Conservation (phyloP, 1,140 invertebrate species). For the Lysiphlebus fabarum region DNA sequence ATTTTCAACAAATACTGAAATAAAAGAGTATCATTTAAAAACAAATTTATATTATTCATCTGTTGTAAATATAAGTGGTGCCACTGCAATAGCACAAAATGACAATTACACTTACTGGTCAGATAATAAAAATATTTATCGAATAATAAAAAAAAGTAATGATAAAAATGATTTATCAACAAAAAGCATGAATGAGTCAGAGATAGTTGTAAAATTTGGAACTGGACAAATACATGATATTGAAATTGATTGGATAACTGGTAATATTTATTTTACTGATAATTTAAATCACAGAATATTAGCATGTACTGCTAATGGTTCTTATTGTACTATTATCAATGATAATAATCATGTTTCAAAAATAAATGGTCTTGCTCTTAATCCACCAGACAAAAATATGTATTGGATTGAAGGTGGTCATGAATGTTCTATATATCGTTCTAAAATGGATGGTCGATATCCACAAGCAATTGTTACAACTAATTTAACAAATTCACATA, state of each 20-base stretch:
- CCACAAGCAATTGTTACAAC: conserved; percentile 50
- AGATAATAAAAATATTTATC: conserved; percentile 39
- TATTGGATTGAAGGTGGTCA: conserved; percentile 85
- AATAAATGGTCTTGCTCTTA: conserved; percentile 61
- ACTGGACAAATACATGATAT: conserved; percentile 72
- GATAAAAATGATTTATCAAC: conserved; percentile 65
- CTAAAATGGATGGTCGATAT: conserved; percentile 80
- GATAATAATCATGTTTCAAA: conserved; percentile 44
- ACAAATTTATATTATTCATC: conserved; percentile 51
- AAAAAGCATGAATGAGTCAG: conserved; percentile 56
- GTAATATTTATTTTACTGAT: conserved; percentile 80
- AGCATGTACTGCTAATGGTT: conserved; percentile 66
- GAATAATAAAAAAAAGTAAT: conserved; percentile 58
- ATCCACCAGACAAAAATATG: conserved; percentile 67
- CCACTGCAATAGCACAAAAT: conserved; percentile 67
- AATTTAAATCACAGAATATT: conserved; percentile 67
- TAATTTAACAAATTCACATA: conserved; percentile 81
- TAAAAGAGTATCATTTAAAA: conserved; percentile 54
- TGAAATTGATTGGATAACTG: conserved; percentile 77
- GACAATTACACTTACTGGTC: conserved; percentile 72
- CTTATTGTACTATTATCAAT: conserved; percentile 62
- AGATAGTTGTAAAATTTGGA: conserved; percentile 57
- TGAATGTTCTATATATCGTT: conserved; percentile 69
- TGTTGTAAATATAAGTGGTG: conserved; percentile 57
- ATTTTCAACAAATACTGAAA: conserved; percentile 59